Evolutionary conservation across 2,113 vertebrate genomes (phyloP).

Genomic region (Campylomormyrus tamandua): DNA sequence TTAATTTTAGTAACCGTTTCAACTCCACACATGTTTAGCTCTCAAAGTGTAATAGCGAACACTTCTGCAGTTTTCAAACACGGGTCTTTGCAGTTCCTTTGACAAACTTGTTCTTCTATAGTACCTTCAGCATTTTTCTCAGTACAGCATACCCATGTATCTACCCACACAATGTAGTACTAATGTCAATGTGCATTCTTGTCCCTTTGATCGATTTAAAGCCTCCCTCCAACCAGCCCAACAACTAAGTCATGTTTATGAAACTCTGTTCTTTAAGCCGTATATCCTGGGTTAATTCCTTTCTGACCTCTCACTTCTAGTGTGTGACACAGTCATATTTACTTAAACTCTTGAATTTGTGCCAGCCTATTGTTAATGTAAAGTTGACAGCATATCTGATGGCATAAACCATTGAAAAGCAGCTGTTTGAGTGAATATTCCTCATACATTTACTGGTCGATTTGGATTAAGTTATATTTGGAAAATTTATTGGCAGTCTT

Average conservation of each 20-base stretch:
- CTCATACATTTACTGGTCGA: neutral
- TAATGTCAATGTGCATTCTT: neutral
- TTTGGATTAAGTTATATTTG: constrained; percentile 8
- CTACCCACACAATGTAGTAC: neutral
- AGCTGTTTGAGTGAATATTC: neutral
- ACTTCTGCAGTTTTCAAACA: constrained; percentile 19
- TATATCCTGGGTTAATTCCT: neutral
- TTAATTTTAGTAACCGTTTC: constrained; percentile 32
- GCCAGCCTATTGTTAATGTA: neutral
- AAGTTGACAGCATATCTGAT: neutral
- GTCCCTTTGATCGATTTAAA: neutral
- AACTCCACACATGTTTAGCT: constrained; percentile 12
- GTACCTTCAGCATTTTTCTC: neutral
- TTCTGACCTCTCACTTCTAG: neutral
- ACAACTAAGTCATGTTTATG: neutral
- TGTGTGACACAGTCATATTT: neutral
- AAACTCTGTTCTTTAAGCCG: neutral
- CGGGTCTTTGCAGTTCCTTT: constrained; percentile 5
- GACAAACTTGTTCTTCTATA: neutral
- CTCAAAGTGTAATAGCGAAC: neutral
- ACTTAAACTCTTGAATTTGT: neutral
- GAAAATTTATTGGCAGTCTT: neutral
- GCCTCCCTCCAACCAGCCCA: neutral
- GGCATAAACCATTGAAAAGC: neutral
- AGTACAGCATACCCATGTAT: neutral